Evolutionary conservation across 2,888 invertebrate genomes (phyloP).

Genomic region (Agonum fuliginosum): DNA sequence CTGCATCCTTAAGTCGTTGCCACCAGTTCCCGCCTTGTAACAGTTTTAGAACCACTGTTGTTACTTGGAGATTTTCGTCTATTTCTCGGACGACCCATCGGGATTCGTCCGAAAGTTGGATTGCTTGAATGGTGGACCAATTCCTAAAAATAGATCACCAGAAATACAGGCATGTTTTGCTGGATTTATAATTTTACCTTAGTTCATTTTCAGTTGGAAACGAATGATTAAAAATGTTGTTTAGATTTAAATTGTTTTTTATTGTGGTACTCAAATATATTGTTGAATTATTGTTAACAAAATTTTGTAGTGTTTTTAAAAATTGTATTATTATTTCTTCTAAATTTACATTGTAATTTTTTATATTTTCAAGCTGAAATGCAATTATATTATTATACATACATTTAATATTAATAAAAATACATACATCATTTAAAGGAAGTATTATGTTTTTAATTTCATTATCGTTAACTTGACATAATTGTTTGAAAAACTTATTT

Average conservation of each 20-base stretch:
- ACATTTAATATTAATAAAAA: not conserved
- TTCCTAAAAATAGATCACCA: constrained; percentile 16
- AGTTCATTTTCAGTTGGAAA: constrained; percentile 45
- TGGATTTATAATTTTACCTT: constrained; percentile 16
- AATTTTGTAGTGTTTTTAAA: constrained; percentile 34
- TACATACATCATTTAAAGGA: constrained; percentile 21
- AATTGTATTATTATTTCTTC: constrained; percentile 50
- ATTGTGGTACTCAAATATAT: constrained; percentile 27
- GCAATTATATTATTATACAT: not conserved
- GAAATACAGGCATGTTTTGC: not conserved
- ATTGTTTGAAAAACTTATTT: not conserved
- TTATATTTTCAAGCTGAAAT: constrained; percentile 39
- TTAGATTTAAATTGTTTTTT: constrained; percentile 32
- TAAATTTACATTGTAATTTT: constrained; percentile 43
- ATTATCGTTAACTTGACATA: constrained; percentile 32
- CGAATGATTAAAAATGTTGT: constrained; percentile 18
- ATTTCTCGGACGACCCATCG: not conserved
- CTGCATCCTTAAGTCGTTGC: constrained; percentile 61
- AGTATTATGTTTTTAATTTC: not conserved
- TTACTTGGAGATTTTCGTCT: constrained; percentile 63
- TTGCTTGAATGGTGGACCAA: constrained; percentile 58
- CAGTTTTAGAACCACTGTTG: constrained; percentile 56
- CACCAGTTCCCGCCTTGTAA: constrained; percentile 56
- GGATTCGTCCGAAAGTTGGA: not conserved
- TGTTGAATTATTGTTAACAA: constrained; percentile 43